phyloP scores from a whole-genome alignment of 92 coral and sea anemone genomes.

The Parazoanthus darwini region DNA sequence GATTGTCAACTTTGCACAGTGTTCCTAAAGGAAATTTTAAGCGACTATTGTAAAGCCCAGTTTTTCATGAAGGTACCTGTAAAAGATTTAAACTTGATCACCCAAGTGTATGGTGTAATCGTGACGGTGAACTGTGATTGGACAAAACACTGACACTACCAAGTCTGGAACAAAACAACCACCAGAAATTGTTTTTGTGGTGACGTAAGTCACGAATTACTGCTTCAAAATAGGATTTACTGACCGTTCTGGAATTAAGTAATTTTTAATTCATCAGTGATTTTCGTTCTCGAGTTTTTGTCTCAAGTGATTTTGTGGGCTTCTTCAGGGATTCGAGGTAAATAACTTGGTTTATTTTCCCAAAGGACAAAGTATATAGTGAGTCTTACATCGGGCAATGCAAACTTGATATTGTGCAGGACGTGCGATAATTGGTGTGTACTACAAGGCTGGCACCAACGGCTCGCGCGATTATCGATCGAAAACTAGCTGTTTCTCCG shows the following conservation, averaged over 20 bases:
- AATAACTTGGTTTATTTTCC: not conserved
- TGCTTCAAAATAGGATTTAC: slow-evolving; percentile 44
- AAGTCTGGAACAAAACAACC: slow-evolving; percentile 30
- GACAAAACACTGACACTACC: not conserved
- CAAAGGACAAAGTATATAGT: not conserved
- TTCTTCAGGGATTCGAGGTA: slow-evolving; percentile 48
- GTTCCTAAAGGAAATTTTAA: not conserved
- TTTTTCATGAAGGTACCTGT: slow-evolving; percentile 29
- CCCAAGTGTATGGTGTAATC: slow-evolving; percentile 40
- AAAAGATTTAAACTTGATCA: slow-evolving; percentile 7
- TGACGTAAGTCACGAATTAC: slow-evolving; percentile 39
- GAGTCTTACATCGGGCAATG: not conserved
- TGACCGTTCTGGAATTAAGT: slow-evolving; percentile 46
- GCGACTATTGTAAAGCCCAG: not conserved
- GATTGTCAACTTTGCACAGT: not conserved
- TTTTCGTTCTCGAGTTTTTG: slow-evolving; percentile 29
- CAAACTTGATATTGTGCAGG: not conserved
- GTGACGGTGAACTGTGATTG: slow-evolving; percentile 3
- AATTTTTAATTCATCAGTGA: slow-evolving; percentile 44
- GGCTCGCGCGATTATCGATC: not conserved
- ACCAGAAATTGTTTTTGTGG: slow-evolving; percentile 42
- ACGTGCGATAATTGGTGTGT: slow-evolving; percentile 4
- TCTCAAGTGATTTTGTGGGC: slow-evolving; percentile 44
- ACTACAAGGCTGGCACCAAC: not conserved
- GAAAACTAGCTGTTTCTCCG: not conserved